Conservation (phyloP, 2,113 vertebrate genomes). For the Hoplias malabaricus region DNA sequence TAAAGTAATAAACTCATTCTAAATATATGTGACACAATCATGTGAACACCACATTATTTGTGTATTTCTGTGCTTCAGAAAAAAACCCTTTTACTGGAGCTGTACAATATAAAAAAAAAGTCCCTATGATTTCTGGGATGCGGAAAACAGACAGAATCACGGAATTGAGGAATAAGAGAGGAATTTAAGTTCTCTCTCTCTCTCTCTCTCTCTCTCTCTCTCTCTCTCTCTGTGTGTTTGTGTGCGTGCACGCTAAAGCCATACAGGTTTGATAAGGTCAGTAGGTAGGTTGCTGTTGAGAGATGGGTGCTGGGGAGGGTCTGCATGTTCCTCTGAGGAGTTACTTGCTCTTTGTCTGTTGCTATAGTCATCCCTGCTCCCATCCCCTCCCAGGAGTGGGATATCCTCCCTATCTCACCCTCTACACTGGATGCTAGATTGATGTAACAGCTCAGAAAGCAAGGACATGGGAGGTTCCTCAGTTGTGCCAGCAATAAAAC, state of each 20-base stretch:
- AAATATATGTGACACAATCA: too few species aligned
- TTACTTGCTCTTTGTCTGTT: too few species aligned
- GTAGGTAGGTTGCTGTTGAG: background rate
- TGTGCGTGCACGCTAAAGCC: slow-evolving; percentile 11
- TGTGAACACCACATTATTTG: too few species aligned
- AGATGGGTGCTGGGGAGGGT: background rate
- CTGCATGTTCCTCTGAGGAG: background rate
- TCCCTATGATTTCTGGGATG: too few species aligned
- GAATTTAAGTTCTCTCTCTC: too few species aligned
- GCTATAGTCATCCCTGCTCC: background rate
- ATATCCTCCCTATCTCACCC: background rate
- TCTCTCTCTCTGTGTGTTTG: background rate
- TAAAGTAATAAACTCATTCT: too few species aligned
- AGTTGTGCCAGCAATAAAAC: background rate
- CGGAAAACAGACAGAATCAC: too few species aligned
- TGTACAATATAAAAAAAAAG: too few species aligned
- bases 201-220: too few species aligned
- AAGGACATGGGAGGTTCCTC: background rate
- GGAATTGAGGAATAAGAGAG: too few species aligned
- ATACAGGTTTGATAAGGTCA: background rate
- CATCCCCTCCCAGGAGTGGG: background rate
- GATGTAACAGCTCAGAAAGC: background rate
- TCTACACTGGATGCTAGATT: background rate
- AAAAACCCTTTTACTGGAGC: too few species aligned
- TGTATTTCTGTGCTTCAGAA: too few species aligned